Evolutionary conservation across 2,888 invertebrate genomes (phyloP), one percentile per base, ranked within the genome.

Genomic region (Chrysina gloriosa): DNA sequence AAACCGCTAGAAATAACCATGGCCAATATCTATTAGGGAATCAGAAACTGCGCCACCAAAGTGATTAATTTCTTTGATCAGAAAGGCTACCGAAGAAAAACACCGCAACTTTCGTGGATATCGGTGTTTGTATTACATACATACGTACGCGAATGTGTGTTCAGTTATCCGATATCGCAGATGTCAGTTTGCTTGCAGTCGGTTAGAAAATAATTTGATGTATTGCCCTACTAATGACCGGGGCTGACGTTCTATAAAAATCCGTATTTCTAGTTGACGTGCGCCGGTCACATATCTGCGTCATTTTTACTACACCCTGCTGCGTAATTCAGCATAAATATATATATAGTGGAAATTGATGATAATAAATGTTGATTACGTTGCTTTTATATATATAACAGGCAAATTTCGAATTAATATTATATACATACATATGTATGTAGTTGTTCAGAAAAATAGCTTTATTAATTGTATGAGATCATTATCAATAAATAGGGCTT

Each of bases 171-270:
- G 50, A 48, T 48, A 48, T 48, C 21, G 21, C 50, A 19, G 25
- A 47, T 47, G 34, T 34, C 34, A 34, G 34, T 34, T 11, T 34
- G 34, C 34, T 34, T 34, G 34, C 34, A n/a, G 34, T 34, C 25
- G 19, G 50, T 25, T 21, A 21, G 14, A 48, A 48, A 48, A 48
- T 48, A 19, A 48, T 48, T 48, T 48, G 50, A 48, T 48, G 21
- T 48, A 48, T 48, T 48, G 19, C 50, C 50, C 21, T 11, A 11
- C 50, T 48, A 48, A 48, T 48, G 50, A 48, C 50, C 50, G 5
- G 11, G 5, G 25, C 16, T 48, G 50, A 47, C n/a, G n/a, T n/a
- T n/a, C 47, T 47, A 48, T 48, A 19, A n/a, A 34, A 34, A 11
- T 34, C 34, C 11, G 34, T n/a, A n/a, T n/a, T n/a, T 36, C 11